Evolutionary conservation across 2,888 invertebrate genomes (phyloP), one percentile per base, ranked within the genome.

Genomic region (Mythimna ferrago): DNA sequence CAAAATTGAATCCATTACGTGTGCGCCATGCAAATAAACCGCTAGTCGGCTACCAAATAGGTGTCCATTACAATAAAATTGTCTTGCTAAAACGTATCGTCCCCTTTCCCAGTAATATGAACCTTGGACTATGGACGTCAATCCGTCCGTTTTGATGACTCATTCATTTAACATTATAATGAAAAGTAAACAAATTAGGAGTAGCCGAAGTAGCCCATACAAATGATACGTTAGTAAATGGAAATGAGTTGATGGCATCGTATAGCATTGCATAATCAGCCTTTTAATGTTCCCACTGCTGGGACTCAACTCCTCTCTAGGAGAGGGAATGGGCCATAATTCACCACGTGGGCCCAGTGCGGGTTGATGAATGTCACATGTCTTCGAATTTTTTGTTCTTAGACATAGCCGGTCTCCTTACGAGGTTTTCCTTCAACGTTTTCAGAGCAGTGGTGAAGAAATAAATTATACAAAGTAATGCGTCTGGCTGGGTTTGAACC

Each of bases 111-210:
- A 26, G 44, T 44, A 71, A 26, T 44, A 48, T 78, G 71, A 54
- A 61, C 71, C 14, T 60, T 78, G 71, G 38, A 38, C 60, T 61
- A 5, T 11, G 38, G 74, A 61, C 54, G 60, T 78, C 74, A 78
- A 54, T 48, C 21, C 38, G 7, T 56, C 6, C 19, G 5, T 19
- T 71, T 16, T 26, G 44, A 60, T 78, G 78, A 77, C 35, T 60
- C 53, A 70, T 60, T 44, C 44, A 48, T 70, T 70, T n/a, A 54
- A 35, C 14, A 19, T 6, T 67, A 35, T n/a, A 26, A 35, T 69
- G 21, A 44, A 21, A 58, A 21, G 35, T 26, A 1, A 26, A 9
- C 41, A 5, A 26, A 69, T 77, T 53, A 53, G 77, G 38, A n/a
- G 14, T 48, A 10, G 16, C 4, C 7, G 21, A 57, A 60, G 21